Conservation (phyloP, 1,140 invertebrate species). For the Thaumetopoea pityocampa region DNA sequence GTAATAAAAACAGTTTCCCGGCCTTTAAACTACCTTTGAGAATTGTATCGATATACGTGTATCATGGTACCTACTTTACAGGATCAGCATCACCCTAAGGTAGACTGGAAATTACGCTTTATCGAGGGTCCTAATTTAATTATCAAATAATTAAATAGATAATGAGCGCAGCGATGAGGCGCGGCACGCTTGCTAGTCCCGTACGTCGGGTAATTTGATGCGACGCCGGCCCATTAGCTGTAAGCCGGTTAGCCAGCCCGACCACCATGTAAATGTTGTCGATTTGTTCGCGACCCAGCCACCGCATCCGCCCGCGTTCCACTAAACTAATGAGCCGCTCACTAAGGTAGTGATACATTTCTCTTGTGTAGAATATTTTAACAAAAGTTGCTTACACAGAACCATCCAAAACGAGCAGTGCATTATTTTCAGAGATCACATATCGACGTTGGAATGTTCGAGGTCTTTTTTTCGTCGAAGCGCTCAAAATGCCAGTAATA, state of each 20-base stretch:
- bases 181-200: conserved; percentile 4
- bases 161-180: too few species aligned
- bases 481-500: too few species aligned
- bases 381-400: background rate
- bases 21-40: too few species aligned
- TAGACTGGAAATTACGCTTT: too few species aligned
- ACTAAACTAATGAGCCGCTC: conserved; percentile 25
- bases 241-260: conserved; percentile 21
- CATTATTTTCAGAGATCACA: background rate
- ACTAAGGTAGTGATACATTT: conserved; percentile 17
- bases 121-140: too few species aligned
- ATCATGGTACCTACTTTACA: too few species aligned
- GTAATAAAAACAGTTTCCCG: too few species aligned
- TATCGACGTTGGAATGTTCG: too few species aligned
- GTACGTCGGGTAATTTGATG: conserved; percentile 29
- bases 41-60: too few species aligned
- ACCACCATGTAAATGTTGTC: conserved; percentile 39
- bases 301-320: conserved; percentile 9
- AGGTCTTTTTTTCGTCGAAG: too few species aligned
- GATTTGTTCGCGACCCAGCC: conserved; percentile 26
- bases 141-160: too few species aligned
- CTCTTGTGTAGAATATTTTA: conserved; percentile 9
- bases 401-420: background rate
- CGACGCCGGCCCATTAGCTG: conserved; percentile 28
- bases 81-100: too few species aligned